Evolutionary conservation across 1,140 invertebrate genomes (phyloP), one percentile per base, ranked within the genome.

Genomic region (Ceratosolen fusciceps): DNA sequence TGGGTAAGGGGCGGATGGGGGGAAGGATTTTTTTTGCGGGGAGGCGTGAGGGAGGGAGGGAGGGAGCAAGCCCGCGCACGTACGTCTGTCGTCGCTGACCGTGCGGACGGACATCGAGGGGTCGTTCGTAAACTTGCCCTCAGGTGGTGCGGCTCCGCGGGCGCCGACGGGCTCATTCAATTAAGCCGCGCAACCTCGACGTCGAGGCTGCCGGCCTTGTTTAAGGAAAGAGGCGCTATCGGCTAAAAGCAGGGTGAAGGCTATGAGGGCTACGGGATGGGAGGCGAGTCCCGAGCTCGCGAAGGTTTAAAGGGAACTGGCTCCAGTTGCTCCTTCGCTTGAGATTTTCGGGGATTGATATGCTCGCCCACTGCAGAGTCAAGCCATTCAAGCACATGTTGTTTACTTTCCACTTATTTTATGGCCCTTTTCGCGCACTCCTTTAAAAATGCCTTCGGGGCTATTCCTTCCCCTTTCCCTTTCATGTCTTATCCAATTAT

Each of bases 121-220:
- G 56, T 80, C 79, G 81, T 73, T 5, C 26, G 24, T 12, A 83
- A 85, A 88, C 83, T 75, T 87, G 85, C 88, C 89, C 89, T 87
- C 87, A 89, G 88, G 88, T 89, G 86, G 83, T 85, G 24, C 43
- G 9, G 83, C 82, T 77, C 83, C 82, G 71, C 80, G 82, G 84
- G 79, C 83, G 81, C 74, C 82, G 83, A 85, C 85, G 84, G 86
- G 86, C 88, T 89, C 88, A 90, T 89, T 90, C 86, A 90, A 90
- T 89, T 88, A 88, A 83, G 82, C 83, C 82, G 81, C 87, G 89
- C 88, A 88, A 86, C 82, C 79, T 24, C 78, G 75, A 65, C 67
- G 71, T 82, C 78, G 58, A 83, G 21, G 43, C n/a, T 10, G 47
- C n/a, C 37, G 5, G 21, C 21, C 39, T 34, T 54, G 29, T 31